phyloP scores from a whole-genome alignment of 1,140 invertebrate species.

The Trypoxylus dichotomus region DNA sequence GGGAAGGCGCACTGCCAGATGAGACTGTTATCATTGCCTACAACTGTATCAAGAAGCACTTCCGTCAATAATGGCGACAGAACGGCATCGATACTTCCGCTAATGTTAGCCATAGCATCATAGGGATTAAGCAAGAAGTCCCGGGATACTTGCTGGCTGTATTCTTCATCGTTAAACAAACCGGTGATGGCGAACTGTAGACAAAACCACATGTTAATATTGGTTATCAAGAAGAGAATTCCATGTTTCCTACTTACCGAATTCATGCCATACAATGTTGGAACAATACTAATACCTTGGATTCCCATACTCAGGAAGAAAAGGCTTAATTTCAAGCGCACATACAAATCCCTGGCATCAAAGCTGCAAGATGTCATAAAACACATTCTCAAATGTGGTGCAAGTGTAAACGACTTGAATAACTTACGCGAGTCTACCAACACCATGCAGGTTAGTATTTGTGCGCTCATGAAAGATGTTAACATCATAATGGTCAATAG shows the following conservation, averaged over 20 bases:
- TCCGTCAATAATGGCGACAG: too few species aligned
- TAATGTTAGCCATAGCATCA: not conserved
- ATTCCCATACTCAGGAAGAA: not conserved
- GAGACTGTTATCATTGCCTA: too few species aligned
- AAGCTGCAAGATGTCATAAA: not conserved
- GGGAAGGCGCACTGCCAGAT: too few species aligned
- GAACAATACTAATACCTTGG: not conserved
- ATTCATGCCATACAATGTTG: not conserved
- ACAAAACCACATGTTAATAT: not conserved
- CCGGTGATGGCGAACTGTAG: not conserved
- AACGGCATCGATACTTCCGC: not conserved
- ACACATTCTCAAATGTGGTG: not conserved
- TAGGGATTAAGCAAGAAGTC: not conserved
- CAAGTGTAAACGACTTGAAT: too few species aligned
- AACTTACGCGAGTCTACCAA: too few species aligned
- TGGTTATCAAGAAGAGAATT: too few species aligned
- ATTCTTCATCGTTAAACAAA: not conserved
- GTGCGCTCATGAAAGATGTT: too few species aligned
- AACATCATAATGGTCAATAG: too few species aligned
- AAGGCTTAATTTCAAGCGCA: not conserved
- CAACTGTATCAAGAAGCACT: too few species aligned
- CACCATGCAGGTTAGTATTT: too few species aligned
- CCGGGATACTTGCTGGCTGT: not conserved
- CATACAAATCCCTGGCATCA: not conserved
- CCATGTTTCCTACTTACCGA: not conserved